Evolutionary conservation across 2,888 invertebrate genomes (phyloP), one percentile per base, ranked within the genome.

Genomic region (Drosophila hawaiiensis): DNA sequence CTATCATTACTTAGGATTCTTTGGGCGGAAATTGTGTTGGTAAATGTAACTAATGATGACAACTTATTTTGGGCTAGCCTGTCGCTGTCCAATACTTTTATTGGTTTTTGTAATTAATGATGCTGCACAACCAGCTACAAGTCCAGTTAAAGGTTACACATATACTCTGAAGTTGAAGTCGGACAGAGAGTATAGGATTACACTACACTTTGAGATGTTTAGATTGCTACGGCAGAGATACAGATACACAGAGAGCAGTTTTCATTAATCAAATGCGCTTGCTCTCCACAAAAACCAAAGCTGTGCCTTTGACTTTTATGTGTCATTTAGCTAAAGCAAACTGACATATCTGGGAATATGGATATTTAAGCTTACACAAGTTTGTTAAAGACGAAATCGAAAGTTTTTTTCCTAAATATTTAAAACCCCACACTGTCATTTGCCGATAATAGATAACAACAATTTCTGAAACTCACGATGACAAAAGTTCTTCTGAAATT

Each of bases 91-190:
- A 72, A 76, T 82, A 78, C 78, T 77, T 78, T 84, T 86, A 86
- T 89, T 87, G 88, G 85, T 82, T 89, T 89, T 84, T 59, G 89
- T 89, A 86, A 85, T 85, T 85, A 89, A 85, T 89, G 89, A 85
- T 89, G 73, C 43, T 31, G 25, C 4, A 9, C 47, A 47, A 47
- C 25, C 25, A 25, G 47, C 47, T 16, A 47, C 22, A 47, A 56
- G 50, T 54, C 49, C 31, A 67, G 56, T 56, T 49, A 59, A 61
- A 67, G 52, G 39, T 55, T 33, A 37, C 54, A 22, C 31, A 10
- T 29, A 60, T 25, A 39, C 52, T 54, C 22, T 39, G 60, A 68
- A 63, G 72, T 67, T 72, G 55, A 72, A 58, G 59, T 80, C 68
- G 64, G 55, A 31, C 37, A 19, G 28, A 37, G 25, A 43, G 25